phyloP scores from a whole-genome alignment of 2,113 vertebrate genomes.

The Sula dactylatra region DNA sequence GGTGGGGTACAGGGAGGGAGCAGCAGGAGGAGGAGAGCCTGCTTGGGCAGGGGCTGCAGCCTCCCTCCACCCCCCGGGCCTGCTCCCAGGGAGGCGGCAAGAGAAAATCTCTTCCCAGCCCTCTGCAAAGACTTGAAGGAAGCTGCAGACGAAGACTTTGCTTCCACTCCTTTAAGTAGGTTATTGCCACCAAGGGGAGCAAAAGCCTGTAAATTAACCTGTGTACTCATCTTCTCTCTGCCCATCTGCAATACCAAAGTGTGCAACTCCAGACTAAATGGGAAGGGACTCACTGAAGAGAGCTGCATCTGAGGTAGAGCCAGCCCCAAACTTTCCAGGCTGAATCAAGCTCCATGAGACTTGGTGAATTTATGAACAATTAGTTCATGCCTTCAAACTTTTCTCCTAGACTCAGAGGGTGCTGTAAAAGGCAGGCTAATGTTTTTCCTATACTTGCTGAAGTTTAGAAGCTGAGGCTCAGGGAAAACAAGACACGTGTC shows the following conservation, averaged over 20 bases:
- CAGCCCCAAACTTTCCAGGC: background rate
- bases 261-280: background rate
- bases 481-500: background rate
- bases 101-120: background rate
- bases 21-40: background rate
- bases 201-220: background rate
- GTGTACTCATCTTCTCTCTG: background rate
- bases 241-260: background rate
- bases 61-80: fast-evolving
- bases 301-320: background rate
- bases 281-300: background rate
- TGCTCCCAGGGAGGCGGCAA: fast-evolving
- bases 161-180: background rate
- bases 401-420: background rate
- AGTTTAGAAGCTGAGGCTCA: background rate
- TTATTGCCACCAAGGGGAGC: background rate
- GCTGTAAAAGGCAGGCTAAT: background rate
- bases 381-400: background rate
- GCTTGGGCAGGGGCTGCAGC: fast-evolving
- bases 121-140: background rate
- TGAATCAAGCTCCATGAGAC: background rate
- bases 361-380: background rate
- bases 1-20: fast-evolving
- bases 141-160: background rate
- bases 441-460: background rate